Base-by-base conservation (phyloP, 2,113 vertebrate genomes). In the Takifugu bimaculatus region DNA sequence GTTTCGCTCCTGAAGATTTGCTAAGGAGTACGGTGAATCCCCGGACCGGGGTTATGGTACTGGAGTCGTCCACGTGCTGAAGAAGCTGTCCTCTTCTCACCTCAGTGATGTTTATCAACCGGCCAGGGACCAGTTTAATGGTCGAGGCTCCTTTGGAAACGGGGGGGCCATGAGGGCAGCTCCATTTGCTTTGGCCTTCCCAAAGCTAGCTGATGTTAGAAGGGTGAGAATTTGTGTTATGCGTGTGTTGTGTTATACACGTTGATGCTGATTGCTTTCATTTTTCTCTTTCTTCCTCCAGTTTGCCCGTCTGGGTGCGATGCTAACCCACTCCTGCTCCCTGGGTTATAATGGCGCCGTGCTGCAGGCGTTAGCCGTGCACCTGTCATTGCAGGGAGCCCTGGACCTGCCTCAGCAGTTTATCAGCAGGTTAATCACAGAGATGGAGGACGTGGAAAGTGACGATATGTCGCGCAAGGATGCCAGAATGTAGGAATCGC, bases 151-250 rank as follows among this genome's bases (percentile, higher is more conserved):
- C 59, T 99, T 96, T 0, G 97, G 97, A 13, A 99, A 99, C 0
- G 97, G 97, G 0, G 97, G 95, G 0, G 97, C 97, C 72, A 99
- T 99, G 97, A 92, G 97, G 80, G 93, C 94, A 0, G 94, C 93
- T 0, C 94, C 94, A 57, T 93, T 99, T 20, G 80, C 96, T 0
- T 83, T 99, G 12, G 90, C 91, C 26, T 99, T 96, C 44, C 82
- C 88, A 0, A 83, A 89, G 0, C 0, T 79, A 14, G 82, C 83
- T 60, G 93, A 97, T 10, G 91, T 98, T 14, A 93, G 90, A 85
- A 92, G 90, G 92, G 96, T 98, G 73, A 78, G 25, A 6, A 11
- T 39, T 39, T 39, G 6, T 5, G 32, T 35, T 35, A 35, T 7
- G 32, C 6, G 4, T 20, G 20, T 20, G 20, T 20, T 20, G 20